Conservation (phyloP, 2,113 vertebrate species). For the Trinectes maculatus region DNA sequence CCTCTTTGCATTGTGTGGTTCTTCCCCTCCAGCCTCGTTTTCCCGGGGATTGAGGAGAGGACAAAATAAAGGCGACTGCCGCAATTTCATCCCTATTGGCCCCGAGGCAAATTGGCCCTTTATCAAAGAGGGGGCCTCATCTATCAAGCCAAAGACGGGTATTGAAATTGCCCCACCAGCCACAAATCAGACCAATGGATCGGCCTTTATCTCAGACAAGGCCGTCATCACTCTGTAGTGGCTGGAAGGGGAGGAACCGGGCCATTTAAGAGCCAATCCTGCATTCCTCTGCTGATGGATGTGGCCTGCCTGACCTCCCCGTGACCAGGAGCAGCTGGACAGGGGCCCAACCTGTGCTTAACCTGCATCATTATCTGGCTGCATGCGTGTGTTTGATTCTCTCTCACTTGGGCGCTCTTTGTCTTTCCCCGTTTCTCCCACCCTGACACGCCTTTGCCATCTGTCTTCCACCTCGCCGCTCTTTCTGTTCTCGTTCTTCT, state of each 20-base stretch:
- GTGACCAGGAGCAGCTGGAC: conserved; percentile 69
- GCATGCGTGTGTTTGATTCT: conserved; percentile 10
- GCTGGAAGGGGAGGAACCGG: conserved; percentile 71
- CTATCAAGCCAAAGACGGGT: conserved; percentile 80
- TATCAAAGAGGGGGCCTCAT: conserved; percentile 79
- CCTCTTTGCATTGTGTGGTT: conserved; percentile 49
- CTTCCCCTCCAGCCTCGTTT: conserved; percentile 45
- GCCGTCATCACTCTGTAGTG: conserved; percentile 79
- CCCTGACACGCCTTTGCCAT: conserved; percentile 7
- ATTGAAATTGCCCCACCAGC: conserved; percentile 83
- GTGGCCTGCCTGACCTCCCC: conserved; percentile 71
- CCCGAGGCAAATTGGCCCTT: conserved; percentile 82
- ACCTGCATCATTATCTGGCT: conserved; percentile 45
- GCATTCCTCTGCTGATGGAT: conserved; percentile 75
- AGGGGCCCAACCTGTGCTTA: conserved; percentile 57
- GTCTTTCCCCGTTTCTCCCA: not conserved
- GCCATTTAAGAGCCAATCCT: conserved; percentile 68
- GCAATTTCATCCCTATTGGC: conserved; percentile 80
- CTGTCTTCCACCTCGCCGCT: conserved; percentile 21
- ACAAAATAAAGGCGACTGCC: conserved; percentile 79
- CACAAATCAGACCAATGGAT: conserved; percentile 85
- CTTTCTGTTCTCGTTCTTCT: not conserved
- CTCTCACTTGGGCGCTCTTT: conserved; percentile 12
- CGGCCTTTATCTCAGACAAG: conserved; percentile 81
- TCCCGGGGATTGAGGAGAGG: conserved; percentile 70